Evolutionary conservation across 2,888 invertebrate genomes (phyloP).

Genomic region (Biston betularia): DNA sequence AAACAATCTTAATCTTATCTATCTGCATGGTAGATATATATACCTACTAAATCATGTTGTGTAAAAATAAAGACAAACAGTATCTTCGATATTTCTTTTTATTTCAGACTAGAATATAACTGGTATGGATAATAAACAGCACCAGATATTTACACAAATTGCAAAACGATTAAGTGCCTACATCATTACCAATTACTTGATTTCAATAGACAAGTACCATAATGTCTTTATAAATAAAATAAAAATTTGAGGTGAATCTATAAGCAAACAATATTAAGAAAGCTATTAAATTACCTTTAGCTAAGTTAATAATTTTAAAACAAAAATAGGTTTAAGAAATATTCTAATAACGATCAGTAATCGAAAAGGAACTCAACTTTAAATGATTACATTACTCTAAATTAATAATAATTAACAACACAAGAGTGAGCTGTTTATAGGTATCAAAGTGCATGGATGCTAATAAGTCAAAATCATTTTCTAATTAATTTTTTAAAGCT

Average conservation of each 20-base stretch:
- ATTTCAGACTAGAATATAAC: conserved; percentile 79
- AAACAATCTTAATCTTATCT: no score
- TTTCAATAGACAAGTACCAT: not conserved
- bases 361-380: not conserved
- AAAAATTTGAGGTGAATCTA: not conserved
- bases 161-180: conserved; percentile 14
- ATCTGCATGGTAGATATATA: no score
- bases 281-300: not conserved
- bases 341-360: not conserved
- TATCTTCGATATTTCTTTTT: conserved; percentile 68
- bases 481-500: no score
- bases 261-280: not conserved
- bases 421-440: conserved; percentile 17
- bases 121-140: conserved; percentile 67
- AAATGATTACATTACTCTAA: conserved; percentile 5
- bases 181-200: not conserved
- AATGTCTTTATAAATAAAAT: not conserved
- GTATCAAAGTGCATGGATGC: not conserved
- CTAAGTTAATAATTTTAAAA: not conserved
- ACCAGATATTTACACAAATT: conserved; percentile 50
- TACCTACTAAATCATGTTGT: no score
- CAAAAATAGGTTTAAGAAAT: not conserved
- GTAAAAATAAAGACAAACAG: not conserved
- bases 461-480: not conserved
- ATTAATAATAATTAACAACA: conserved; percentile 19